Percentiles rank a stretch among this genome's conserved stretches.
Conservation (phyloP, 1,140 invertebrate genomes). For the Capitella teleta region DNA sequence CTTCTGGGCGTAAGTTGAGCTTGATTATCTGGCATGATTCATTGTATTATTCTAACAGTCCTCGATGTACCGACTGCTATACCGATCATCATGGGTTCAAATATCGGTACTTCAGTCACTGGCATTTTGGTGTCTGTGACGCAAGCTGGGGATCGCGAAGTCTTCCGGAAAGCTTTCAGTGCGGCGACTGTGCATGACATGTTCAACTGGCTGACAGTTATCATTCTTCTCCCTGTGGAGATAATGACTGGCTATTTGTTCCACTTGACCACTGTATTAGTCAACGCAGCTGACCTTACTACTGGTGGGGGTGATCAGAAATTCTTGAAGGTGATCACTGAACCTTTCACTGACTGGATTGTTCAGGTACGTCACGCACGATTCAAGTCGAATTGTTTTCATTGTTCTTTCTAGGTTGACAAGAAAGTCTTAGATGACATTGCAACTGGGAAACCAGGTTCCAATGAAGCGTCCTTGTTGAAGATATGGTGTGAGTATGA, state of each 20-base stretch:
- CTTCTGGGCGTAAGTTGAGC: conserved; percentile 42
- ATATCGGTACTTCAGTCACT: conserved; percentile 53
- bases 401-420: not conserved
- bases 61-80: conserved; percentile 46
- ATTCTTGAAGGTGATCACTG: not conserved
- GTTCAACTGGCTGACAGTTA: conserved; percentile 45
- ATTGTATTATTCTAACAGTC: no score
- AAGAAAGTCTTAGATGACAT: not conserved
- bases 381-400: not conserved
- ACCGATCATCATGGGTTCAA: conserved; percentile 53
- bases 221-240: conserved; percentile 41
- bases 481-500: not conserved
- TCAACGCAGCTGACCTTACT: no score
- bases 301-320: no score
- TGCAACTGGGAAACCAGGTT: not conserved
- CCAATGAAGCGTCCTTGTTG: not conserved
- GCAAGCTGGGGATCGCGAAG: conserved; percentile 34
- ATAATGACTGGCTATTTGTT: conserved; percentile 19
- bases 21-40: no score
- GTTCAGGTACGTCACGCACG: not conserved
- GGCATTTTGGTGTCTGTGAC: conserved; percentile 50
- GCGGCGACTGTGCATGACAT: conserved; percentile 52
- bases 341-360: not conserved
- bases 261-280: no score
- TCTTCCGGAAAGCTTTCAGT: conserved; percentile 49